Conservation (phyloP, 2,113 vertebrate genomes). For the Erinaceus europaeus region DNA sequence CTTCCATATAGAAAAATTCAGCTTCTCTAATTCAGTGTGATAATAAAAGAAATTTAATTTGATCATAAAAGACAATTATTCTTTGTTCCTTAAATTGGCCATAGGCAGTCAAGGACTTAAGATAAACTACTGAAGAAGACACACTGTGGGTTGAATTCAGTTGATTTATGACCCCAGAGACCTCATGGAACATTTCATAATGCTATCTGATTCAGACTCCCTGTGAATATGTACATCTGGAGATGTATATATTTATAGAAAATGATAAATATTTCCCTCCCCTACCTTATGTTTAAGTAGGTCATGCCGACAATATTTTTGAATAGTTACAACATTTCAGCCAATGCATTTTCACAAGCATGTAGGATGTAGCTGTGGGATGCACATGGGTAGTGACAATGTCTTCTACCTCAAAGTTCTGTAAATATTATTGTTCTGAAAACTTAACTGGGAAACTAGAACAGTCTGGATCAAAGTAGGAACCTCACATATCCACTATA, state of each 20-base stretch:
- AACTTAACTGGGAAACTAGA: not conserved
- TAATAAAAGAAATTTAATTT: not conserved
- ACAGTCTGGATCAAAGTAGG: not conserved
- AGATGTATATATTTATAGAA: constrained; percentile 74
- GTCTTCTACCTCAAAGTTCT: not conserved
- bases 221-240: constrained; percentile 70
- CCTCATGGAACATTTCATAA: constrained; percentile 23
- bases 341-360: not conserved
- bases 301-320: constrained; percentile 55
- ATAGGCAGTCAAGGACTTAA: constrained; percentile 28
- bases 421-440: not conserved
- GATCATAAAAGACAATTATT: not conserved
- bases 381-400: not conserved
- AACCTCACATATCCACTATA: too few relatives aligned
- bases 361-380: not conserved
- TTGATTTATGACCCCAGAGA: constrained; percentile 58
- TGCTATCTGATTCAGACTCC: constrained; percentile 56
- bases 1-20: not conserved
- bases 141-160: not conserved
- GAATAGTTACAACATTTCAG: constrained; percentile 38
- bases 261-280: constrained; percentile 64
- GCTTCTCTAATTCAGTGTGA: not conserved
- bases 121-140: not conserved
- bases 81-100: not conserved
- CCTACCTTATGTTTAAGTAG: constrained; percentile 75